phyloP scores from a whole-genome alignment of 2,113 vertebrate genomes.

The Hyaena hyaena region DNA sequence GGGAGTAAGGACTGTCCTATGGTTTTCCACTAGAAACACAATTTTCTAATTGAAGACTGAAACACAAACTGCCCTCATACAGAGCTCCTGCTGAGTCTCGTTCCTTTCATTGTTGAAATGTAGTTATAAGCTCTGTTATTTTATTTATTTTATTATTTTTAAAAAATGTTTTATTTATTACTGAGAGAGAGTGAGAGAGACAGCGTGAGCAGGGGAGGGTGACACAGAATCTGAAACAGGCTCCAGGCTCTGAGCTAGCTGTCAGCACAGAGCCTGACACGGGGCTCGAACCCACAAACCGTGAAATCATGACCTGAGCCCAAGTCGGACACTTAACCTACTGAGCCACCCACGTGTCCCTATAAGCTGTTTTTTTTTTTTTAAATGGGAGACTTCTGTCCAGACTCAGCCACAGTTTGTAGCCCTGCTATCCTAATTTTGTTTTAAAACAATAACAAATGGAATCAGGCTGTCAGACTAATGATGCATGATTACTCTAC shows the following conservation, averaged over 20 bases:
- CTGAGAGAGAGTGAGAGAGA: too few relatives aligned
- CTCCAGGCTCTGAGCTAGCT: too few relatives aligned
- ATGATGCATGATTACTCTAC: neutral
- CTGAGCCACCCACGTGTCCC: too few relatives aligned
- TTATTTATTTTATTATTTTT: neutral
- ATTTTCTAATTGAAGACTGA: slow-evolving; percentile 24
- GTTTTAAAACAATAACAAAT: slow-evolving; percentile 28
- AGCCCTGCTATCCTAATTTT: neutral
- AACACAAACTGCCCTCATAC: neutral
- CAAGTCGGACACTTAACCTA: too few relatives aligned
- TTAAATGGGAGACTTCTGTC: neutral
- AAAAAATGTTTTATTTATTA: too few relatives aligned
- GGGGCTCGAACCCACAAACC: too few relatives aligned
- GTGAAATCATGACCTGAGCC: too few relatives aligned
- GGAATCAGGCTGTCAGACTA: neutral
- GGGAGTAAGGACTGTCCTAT: neutral
- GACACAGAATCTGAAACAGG: too few relatives aligned
- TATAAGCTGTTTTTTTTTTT: too few relatives aligned
- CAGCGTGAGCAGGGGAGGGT: too few relatives aligned
- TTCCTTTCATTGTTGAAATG: slow-evolving; percentile 13
- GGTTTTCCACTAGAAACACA: slow-evolving; percentile 13
- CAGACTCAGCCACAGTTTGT: neutral
- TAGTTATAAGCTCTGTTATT: neutral
- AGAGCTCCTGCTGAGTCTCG: neutral
- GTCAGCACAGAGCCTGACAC: too few relatives aligned